phyloP scores from a whole-genome alignment of 2,113 vertebrate genomes.

The Amblyornis subalaris region DNA sequence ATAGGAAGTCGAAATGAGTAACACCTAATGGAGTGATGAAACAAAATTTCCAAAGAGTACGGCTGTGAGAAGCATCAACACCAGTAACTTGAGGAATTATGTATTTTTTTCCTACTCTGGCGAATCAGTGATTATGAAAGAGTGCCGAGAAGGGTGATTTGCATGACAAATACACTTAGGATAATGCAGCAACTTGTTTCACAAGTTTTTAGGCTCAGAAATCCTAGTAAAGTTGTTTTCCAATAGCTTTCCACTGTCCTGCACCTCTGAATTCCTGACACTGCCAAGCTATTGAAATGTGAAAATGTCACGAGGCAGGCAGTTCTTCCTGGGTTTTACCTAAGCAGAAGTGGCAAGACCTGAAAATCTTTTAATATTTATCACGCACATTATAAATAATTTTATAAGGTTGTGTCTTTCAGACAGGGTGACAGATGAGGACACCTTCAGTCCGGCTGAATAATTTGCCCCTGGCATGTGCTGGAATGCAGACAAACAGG shows the following conservation, averaged over 20 bases:
- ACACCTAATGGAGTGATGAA: not conserved
- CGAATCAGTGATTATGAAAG: not conserved
- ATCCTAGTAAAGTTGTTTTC: not conserved
- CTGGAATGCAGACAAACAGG: not conserved
- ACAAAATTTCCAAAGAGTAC: not conserved
- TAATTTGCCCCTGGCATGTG: not conserved
- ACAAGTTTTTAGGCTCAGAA: not conserved
- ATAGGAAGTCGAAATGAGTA: not conserved
- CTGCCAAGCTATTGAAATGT: not conserved
- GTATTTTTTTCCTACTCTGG: not conserved
- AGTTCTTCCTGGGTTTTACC: not conserved
- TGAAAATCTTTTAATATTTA: not conserved
- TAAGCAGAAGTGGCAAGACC: not conserved
- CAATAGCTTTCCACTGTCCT: not conserved
- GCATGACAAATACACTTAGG: constrained; percentile 20
- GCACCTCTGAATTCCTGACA: not conserved
- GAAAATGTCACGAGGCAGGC: not conserved
- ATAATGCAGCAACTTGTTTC: not conserved
- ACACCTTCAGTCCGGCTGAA: not conserved
- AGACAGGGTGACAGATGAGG: not conserved
- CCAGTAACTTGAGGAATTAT: not conserved
- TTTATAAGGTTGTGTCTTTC: not conserved
- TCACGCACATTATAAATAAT: not conserved
- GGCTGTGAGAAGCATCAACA: not conserved
- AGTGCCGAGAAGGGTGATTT: not conserved